Evolutionary conservation across 2,113 vertebrate genomes (phyloP), one percentile per base, ranked within the genome.

Genomic region (Ophiodon elongatus): DNA sequence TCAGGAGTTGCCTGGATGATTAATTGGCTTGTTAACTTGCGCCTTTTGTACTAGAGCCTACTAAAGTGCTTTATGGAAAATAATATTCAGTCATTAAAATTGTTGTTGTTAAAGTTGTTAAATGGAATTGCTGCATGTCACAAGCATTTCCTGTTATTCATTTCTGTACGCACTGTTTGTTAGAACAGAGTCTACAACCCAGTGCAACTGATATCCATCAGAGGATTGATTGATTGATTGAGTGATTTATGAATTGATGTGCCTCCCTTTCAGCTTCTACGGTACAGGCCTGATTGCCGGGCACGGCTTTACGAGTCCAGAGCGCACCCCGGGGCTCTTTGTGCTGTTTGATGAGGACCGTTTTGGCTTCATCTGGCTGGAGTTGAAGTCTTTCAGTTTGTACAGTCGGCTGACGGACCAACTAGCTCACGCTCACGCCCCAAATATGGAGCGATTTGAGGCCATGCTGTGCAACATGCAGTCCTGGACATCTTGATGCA

Each of bases 321-420:
- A 99, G 93, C 95, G 97, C 78, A 99, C 98, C 0, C 98, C 98
- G 0, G 98, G 98, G 0, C 95, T 99, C 56, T 99, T 99, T 19
- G 95, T 99, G 25, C 93, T 99, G 13, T 99, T 99, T 0, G 98
- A 99, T 0, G 96, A 98, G 1, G 96, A 99, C 70, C 97, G 96
- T 41, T 99, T 99, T 0, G 98, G 98, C 11, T 99, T 99, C 95
- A 97, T 99, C 94, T 99, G 98, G 98, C 93, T 99, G 90, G 98
- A 99, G 93, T 95, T 99, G 41, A 98, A 99, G 85, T 99, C 98
- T 69, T 99, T 99, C 92, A 99, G 98, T 80, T 94, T 99, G 70
- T 99, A 99, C 95, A 99, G 98, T 91, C 92, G 98, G 31, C 96
- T 99, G 92, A 97, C 96, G 72, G 98, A 97, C 88, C 85, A 94